A percentile compares a stretch with the other conserved stretches of the same genome.
Conservation (phyloP, 1,140 invertebrate genomes). For the Anoplophora glabripennis region DNA sequence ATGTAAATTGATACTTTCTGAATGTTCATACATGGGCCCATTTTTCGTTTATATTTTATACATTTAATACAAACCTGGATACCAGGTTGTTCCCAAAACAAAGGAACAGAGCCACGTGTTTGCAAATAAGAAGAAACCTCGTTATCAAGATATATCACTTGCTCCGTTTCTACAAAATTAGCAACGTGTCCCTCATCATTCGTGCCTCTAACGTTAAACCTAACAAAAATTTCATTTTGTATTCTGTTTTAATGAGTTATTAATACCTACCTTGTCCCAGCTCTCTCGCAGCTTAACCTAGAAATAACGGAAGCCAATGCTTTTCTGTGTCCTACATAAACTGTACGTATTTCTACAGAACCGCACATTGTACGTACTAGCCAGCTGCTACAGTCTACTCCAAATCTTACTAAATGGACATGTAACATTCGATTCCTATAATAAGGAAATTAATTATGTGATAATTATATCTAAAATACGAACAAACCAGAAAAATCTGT, state of each 20-base stretch:
- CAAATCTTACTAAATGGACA: conserved; percentile 86
- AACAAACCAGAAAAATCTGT: conserved; percentile 88
- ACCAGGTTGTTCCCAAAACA: conserved; percentile 99
- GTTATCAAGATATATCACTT: conserved; percentile 88
- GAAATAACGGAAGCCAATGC: conserved; percentile 93
- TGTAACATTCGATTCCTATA: conserved; percentile 88
- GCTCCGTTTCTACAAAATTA: conserved; percentile 99
- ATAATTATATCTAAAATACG: background rate
- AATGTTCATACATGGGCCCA: no score
- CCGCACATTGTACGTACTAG: conserved; percentile 93
- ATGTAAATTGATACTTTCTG: no score
- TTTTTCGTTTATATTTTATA: conserved; percentile 10
- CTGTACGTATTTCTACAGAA: conserved; percentile 91
- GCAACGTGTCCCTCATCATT: conserved; percentile 99
- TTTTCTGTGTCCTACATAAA: conserved; percentile 91
- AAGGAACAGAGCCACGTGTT: conserved; percentile 93
- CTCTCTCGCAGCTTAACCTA: conserved; percentile 92
- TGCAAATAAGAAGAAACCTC: conserved; percentile 80
- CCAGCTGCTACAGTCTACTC: conserved; percentile 85
- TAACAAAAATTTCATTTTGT: conserved; percentile 35
- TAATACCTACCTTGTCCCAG: conserved; percentile 71
- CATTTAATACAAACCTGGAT: conserved; percentile 70
- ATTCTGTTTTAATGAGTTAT: conserved; percentile 5
- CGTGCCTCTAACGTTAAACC: conserved; percentile 96
- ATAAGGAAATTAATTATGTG: conserved; percentile 21